Conservation (phyloP, 64 coral and sea anemone species). For the Porites australiensis region DNA sequence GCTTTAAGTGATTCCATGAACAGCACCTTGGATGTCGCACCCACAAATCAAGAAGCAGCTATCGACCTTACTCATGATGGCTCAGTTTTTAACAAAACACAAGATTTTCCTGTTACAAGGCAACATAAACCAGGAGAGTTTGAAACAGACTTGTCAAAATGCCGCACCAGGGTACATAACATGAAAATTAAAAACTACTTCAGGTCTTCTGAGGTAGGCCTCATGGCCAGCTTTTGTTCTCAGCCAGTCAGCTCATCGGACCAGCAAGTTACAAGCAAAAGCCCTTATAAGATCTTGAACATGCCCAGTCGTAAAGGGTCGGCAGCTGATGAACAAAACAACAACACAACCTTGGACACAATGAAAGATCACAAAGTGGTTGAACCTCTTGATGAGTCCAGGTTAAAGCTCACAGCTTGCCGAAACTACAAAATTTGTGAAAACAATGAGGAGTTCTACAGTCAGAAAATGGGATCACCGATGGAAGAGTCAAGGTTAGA, state of each 20-base stretch:
- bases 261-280: background rate
- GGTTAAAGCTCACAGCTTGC: too few species aligned
- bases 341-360: background rate
- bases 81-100: background rate
- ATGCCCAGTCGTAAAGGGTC: background rate
- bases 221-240: conserved; percentile 7
- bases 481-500: too few species aligned
- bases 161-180: background rate
- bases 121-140: background rate
- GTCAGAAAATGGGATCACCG: too few species aligned
- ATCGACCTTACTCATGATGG: background rate
- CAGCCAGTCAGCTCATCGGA: background rate
- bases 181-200: conserved; percentile 24
- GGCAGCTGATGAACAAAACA: background rate
- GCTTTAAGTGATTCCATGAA: background rate
- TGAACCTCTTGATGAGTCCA: too few species aligned
- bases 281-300: background rate
- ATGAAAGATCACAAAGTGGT: too few species aligned
- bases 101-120: background rate
- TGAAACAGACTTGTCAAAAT: background rate
- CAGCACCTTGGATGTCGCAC: background rate
- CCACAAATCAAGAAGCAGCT: background rate
- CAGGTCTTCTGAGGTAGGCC: conserved; percentile 16
- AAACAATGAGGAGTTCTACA: too few species aligned
- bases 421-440: too few species aligned